Evolutionary conservation across 2,888 invertebrate genomes (phyloP), one percentile per base, ranked within the genome.

Genomic region (Meganola albula): DNA sequence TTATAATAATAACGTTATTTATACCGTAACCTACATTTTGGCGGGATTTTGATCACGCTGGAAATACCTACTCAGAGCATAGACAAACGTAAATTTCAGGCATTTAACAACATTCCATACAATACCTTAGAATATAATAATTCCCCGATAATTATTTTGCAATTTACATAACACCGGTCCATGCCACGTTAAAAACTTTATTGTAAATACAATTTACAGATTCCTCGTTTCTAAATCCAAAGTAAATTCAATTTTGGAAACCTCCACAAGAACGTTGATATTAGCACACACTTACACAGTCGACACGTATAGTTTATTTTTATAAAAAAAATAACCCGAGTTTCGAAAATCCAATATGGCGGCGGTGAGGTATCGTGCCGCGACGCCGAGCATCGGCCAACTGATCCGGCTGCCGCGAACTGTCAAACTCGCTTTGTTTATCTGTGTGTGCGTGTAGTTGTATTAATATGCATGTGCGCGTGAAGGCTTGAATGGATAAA

Each of bases 301-400:
- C 58, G 64, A 70, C 76, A 80, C 78, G 73, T 76, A 70, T 62
- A 44, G 61, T 78, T 75, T 77, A 73, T 73, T 75, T 75, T 71
- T 70, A 53, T 39, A 35, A 22, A 65, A 64, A 60, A 65, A 63
- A 70, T 64, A 68, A 65, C 56, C 65, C 74, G 75, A 62, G 68
- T 64, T 71, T 60, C 51, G 63, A 53, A 58, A 68, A 64, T 63
- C 55, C 68, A 74, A 78, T 34, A 78, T 78, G 73, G 75, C 77
- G 73, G 58, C 65, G 50, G 48, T 44, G 58, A 60, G 48, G 71
- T 73, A 59, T 65, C 63, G 60, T 69, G 53, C 78, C 79, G 78
- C 80, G 74, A 68, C 77, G 82, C 82, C 80, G 79, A 65, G 63
- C 77, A 71, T 74, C 80, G 83, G 75, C 79, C 74, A 74, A 85